Percentiles rank a stretch among this genome's conserved stretches.
Evolutionary conservation across 2,888 invertebrate genomes (phyloP).

Genomic region (Tuta absoluta): DNA sequence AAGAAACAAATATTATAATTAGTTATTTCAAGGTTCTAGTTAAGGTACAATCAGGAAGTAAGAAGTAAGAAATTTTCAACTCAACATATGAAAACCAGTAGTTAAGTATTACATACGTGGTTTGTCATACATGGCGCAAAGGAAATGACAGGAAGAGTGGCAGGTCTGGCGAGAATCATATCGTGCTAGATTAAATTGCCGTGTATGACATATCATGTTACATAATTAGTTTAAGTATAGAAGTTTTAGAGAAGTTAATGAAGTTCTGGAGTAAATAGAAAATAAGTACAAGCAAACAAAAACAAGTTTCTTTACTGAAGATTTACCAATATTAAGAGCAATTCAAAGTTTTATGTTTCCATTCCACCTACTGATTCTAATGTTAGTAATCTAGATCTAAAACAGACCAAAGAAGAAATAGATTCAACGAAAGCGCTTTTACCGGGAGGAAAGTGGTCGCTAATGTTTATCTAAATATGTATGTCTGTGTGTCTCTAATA

Average conservation of each 20-base stretch:
- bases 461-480: slow-evolving; percentile 16
- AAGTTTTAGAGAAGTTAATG: not conserved
- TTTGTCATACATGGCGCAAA: slow-evolving; percentile 35
- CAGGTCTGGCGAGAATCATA: slow-evolving; percentile 44
- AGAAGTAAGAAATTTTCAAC: slow-evolving; percentile 40
- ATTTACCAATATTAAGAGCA: not conserved
- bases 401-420: slow-evolving; percentile 12
- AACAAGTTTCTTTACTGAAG: no score
- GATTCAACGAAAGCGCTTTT: slow-evolving; percentile 21
- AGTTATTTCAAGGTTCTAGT: not conserved
- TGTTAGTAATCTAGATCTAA: slow-evolving; percentile 1
- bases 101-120: not conserved
- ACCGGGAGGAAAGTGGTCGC: slow-evolving; percentile 19
- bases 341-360: not conserved
- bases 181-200: slow-evolving; percentile 47
- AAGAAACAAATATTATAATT: not conserved
- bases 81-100: not conserved
- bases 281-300: no score
- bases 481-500: slow-evolving; percentile 13
- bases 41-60: slow-evolving; percentile 32
- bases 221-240: not conserved
- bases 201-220: not conserved
- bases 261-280: not conserved
- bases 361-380: not conserved
- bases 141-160: slow-evolving; percentile 63